phyloP scores from a whole-genome alignment of 2,113 vertebrate species.

The Ophthalmolycus amberensis region DNA sequence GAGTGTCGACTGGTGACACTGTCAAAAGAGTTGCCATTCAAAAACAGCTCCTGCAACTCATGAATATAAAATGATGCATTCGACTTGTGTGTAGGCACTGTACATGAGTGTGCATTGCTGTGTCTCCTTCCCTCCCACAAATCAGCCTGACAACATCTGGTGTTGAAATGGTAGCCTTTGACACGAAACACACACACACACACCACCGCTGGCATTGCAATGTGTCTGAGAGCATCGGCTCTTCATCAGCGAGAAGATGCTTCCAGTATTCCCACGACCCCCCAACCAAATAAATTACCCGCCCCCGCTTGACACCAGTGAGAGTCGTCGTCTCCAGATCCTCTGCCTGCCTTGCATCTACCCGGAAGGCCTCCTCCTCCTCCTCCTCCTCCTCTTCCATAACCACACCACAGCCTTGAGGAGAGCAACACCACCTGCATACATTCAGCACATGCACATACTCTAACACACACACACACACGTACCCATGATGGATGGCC shows the following conservation, averaged over 20 bases:
- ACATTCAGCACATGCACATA: conserved; percentile 48
- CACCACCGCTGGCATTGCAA: background rate
- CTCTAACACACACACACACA: conserved; percentile 12
- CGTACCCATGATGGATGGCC: conserved; percentile 63
- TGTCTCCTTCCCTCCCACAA: background rate
- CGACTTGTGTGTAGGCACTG: background rate
- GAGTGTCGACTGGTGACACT: conserved; percentile 24
- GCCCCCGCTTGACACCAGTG: conserved; percentile 52
- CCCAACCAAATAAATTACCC: conserved; percentile 61
- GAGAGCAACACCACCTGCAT: conserved; percentile 50
- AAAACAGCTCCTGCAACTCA: conserved; percentile 16
- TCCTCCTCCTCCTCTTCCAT: conserved; percentile 9
- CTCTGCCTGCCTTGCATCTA: conserved; percentile 34
- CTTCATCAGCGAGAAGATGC: conserved; percentile 50
- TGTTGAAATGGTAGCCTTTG: background rate
- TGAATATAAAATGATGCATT: conserved; percentile 36
- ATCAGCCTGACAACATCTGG: conserved; percentile 9
- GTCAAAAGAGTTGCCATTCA: conserved; percentile 17
- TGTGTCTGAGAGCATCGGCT: conserved; percentile 37
- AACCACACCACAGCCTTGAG: conserved; percentile 48
- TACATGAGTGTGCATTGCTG: background rate
- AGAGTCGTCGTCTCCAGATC: conserved; percentile 65
- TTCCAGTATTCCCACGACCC: conserved; percentile 64
- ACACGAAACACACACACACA: conserved; percentile 11
- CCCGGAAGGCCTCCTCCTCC: conserved; percentile 17